These are phyloP conservation scores for Brachionus rotundiformis DNA, from an alignment of 1,140 invertebrate species.

Conservation along the genomic window DNA sequence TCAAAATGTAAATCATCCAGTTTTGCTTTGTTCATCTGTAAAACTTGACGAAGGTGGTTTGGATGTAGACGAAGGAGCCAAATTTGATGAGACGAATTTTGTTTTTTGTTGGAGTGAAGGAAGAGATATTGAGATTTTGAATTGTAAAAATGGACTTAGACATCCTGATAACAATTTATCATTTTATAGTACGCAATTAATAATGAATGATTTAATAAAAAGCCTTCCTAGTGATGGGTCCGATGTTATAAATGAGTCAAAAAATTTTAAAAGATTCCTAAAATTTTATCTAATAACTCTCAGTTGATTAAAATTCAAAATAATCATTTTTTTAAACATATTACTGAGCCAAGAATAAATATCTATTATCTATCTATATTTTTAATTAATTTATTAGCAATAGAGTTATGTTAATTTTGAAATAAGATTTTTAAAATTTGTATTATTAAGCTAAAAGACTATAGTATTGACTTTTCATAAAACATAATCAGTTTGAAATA, in stretches of 20 bases:
- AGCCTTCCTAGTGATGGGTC: not conserved
- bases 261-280: not conserved
- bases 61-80: not conserved
- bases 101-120: conserved; percentile 2
- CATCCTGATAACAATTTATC: not conserved
- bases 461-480: no score
- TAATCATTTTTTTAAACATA: no score
- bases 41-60: not conserved
- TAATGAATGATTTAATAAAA: not conserved
- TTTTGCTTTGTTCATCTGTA: not conserved
- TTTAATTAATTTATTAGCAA: no score
- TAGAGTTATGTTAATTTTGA: no score
- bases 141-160: not conserved
- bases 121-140: not conserved
- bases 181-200: not conserved
- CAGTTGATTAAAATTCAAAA: not conserved
- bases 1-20: not conserved
- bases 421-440: no score
- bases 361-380: no score
- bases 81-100: not conserved
- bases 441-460: no score
- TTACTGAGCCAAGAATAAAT: no score
- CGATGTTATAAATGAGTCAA: not conserved
- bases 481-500: no score
- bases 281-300: not conserved